Conservation (phyloP, 2,888 invertebrate species). For the Lordiphosa andalusiaca region DNA sequence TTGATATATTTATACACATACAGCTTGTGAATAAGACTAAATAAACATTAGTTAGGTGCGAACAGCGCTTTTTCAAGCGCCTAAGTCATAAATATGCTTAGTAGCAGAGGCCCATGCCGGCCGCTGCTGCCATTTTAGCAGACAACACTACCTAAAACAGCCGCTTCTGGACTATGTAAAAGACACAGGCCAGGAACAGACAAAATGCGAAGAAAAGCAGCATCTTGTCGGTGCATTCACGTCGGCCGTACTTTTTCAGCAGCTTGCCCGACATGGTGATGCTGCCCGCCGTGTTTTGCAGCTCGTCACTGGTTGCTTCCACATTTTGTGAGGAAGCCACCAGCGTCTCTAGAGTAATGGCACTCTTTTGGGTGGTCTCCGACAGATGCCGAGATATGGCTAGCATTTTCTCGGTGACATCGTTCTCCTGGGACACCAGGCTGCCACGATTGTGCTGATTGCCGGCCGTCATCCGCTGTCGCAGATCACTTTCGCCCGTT, state of each 20-base stretch:
- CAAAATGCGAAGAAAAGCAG: constrained; percentile 92
- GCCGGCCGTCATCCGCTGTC: constrained; percentile 81
- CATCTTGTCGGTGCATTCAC: constrained; percentile 97
- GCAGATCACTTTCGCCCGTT: constrained; percentile 82
- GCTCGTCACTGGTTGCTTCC: constrained; percentile 89
- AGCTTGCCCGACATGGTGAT: constrained; percentile 95
- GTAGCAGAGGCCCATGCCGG: constrained; percentile 13
- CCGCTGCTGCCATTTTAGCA: constrained; percentile 14
- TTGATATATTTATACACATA: constrained; percentile 14
- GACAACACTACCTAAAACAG: constrained; percentile 83
- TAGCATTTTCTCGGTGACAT: constrained; percentile 91
- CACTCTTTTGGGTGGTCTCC: constrained; percentile 92
- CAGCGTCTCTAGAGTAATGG: constrained; percentile 90
- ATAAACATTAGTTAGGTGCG: constrained; percentile 39
- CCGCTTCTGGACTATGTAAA: constrained; percentile 96
- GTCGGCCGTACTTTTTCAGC: constrained; percentile 94
- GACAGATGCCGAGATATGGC: constrained; percentile 92
- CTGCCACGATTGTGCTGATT: constrained; percentile 83
- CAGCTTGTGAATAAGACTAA: constrained; percentile 18
- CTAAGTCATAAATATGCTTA: constrained; percentile 26
- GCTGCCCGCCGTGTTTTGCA: constrained; percentile 91
- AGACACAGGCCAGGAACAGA: constrained; percentile 93
- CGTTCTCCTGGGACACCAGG: constrained; percentile 81
- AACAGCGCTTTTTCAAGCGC: constrained; percentile 30
- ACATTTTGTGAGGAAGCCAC: constrained; percentile 86